Base-by-base conservation (phyloP, 2,888 invertebrate species). In the Ptycholaimellus sp. region DNA sequence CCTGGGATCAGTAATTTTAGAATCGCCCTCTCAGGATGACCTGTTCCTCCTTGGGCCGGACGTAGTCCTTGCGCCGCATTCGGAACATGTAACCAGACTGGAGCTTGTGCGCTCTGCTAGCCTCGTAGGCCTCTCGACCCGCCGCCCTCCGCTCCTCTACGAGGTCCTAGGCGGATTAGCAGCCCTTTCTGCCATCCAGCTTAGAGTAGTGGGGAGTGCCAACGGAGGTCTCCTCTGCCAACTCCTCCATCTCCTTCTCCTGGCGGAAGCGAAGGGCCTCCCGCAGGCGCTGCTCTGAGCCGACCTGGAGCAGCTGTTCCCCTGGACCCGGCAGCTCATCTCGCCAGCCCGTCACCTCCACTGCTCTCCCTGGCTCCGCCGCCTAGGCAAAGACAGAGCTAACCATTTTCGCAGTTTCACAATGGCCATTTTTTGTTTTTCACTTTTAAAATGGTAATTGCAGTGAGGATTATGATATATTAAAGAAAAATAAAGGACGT, bases 261-360 rank as follows among this genome's bases (percentile, higher is more conserved):
- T 71, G 63, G 1, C 83, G 69, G 57, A 67, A 72, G 30, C 64
- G 65, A 43, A 79, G 62, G 3, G 76, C 73, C 42, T 71, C 75
- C 40, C 70, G 66, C n/a, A n/a, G 63, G 69, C 73, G 68, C 42
- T 32, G 25, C 42, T 42, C 33, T 40, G 14, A 27, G 28, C 69
- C 69, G 3, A 83, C 81, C 65, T 90, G 74, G 5, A 83, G 60
- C 25, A 90, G 72, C 36, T 70, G 64, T 47, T 87, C 83, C 0
- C 96, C 96, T 11, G 85, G 79, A 0, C 72, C 58, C 0, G 93
- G 93, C 44, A 90, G 48, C 54, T 44, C 57, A 17, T 75, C 74
- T 44, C 72, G 70, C 93, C 93, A 96, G 3, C 93, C 93, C 34
- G 76, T 68, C 35, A 87, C 72, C 55, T 78, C 75, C 0, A 74